These are phyloP conservation scores for Hipparchia semele DNA, from an alignment of 2,888 invertebrate species.

Conservation along the genomic window DNA sequence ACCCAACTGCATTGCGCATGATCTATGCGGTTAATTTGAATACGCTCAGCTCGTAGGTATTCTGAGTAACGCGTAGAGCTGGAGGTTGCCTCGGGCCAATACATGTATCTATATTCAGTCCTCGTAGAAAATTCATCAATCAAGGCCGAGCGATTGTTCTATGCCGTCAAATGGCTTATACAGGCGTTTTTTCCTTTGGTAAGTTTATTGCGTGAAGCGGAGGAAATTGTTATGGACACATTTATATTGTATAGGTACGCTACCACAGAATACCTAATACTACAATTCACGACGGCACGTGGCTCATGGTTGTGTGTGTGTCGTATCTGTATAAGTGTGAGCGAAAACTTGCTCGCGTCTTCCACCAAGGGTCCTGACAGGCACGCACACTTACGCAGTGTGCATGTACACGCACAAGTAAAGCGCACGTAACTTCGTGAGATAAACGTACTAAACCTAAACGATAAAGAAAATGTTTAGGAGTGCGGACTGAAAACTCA, in stretches of 20 bases:
- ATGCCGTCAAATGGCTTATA: conserved; percentile 41
- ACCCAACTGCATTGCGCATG: too few species aligned
- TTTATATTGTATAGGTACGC: neutral
- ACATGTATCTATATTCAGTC: conserved; percentile 58
- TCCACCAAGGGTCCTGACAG: too few species aligned
- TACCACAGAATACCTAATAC: too few species aligned
- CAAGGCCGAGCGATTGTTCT: conserved; percentile 58
- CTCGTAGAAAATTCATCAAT: conserved; percentile 56
- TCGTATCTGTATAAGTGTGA: too few species aligned
- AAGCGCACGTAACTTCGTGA: too few species aligned
- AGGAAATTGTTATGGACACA: conserved; percentile 6
- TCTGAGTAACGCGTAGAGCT: neutral
- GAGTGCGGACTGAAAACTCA: too few species aligned
- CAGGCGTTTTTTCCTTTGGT: conserved; percentile 25
- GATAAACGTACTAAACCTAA: too few species aligned
- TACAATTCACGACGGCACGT: too few species aligned
- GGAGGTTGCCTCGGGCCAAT: conserved; percentile 34
- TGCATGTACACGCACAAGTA: neutral
- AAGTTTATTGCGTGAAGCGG: conserved; percentile 1
- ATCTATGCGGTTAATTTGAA: neutral
- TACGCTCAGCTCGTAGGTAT: neutral
- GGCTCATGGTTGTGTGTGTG: too few species aligned
- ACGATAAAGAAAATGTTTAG: too few species aligned
- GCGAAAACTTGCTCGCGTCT: too few species aligned
- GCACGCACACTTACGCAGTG: too few species aligned